Evolutionary conservation across 2,113 vertebrate genomes (phyloP), one percentile per base, ranked within the genome.

Genomic region (Callipepla squamata): DNA sequence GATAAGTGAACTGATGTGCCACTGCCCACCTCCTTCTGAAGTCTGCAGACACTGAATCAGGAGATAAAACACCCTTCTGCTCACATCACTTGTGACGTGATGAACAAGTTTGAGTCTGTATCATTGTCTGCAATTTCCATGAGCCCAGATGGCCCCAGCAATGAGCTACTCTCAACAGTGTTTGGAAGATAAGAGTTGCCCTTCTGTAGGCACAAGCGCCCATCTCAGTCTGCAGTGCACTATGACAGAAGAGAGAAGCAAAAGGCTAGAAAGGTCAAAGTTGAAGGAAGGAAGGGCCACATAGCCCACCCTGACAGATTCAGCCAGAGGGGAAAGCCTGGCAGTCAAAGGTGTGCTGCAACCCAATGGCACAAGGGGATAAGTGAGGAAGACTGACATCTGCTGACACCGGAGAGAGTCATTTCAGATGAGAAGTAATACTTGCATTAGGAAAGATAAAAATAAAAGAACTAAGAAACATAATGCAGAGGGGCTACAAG

Each of bases 241-340:
- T 1, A 13, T 0, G 0, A n/a, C 36, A 74, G 36, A 36, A 67
- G 44, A 19, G 21, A 81, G 42, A n/a, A 92, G 47, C 23, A 21
- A 53, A 28, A 5, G 28, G 19, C 19, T 16, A 42, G 66, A 67
- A 66, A 72, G 42, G 19, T 0, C 36, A 18, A 53, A 67, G 53
- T 1, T 15, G 34, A 53, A 38, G 19, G 30, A 85, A 26, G 59
- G 48, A 50, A 53, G 30, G 44, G 34, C 9, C 63, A 66, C 2
- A 2, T 13, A 21, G 75, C 32, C 61, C 42, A 50, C 6, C 1
- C 32, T 19, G 13, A 28, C 26, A 23, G 25, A 16, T 42, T 21
- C 63, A 65, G 58, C 13, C 8, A 65, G 14, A 76, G 34, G 22
- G 80, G 7, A 79, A 28, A 13, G 10, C 32, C 12, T 3, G 17